Evolutionary conservation across 2,797 vertebrate species (phyloP).

Genomic region (Phyllotis vaccarum): DNA sequence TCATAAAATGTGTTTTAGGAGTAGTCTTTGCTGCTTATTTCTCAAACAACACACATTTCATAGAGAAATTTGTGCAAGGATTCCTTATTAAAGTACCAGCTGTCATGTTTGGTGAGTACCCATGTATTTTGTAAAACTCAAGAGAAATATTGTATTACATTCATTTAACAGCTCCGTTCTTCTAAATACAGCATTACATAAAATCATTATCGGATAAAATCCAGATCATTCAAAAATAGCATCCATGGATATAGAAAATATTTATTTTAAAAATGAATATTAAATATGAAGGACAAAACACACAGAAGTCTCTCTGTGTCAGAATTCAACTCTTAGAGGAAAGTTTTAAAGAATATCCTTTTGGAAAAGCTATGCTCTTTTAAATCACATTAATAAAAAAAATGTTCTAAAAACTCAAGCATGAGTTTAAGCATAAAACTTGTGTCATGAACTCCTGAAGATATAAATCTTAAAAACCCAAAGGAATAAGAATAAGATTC

Average conservation of each 20-base stretch:
- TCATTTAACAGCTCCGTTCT: too few relatives aligned
- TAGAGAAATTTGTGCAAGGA: too few relatives aligned
- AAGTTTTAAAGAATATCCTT: neutral
- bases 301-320: neutral
- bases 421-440: neutral
- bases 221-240: neutral
- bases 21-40: too few relatives aligned
- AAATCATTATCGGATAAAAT: neutral
- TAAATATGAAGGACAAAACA: neutral
- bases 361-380: neutral
- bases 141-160: too few relatives aligned
- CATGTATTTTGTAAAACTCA: too few relatives aligned
- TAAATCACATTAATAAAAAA: neutral
- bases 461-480: neutral
- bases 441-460: neutral
- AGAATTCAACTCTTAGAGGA: neutral
- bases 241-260: neutral
- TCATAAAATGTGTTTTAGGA: too few relatives aligned
- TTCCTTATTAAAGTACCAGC: too few relatives aligned
- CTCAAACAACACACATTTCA: too few relatives aligned
- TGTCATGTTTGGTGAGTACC: too few relatives aligned
- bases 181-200: neutral
- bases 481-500: neutral
- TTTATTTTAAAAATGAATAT: neutral
- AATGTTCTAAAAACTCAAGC: neutral